Percentiles rank a stretch among this genome's conserved stretches.
phyloP scores from a whole-genome alignment of 2,797 vertebrate genomes.

The Vultur gryphus region DNA sequence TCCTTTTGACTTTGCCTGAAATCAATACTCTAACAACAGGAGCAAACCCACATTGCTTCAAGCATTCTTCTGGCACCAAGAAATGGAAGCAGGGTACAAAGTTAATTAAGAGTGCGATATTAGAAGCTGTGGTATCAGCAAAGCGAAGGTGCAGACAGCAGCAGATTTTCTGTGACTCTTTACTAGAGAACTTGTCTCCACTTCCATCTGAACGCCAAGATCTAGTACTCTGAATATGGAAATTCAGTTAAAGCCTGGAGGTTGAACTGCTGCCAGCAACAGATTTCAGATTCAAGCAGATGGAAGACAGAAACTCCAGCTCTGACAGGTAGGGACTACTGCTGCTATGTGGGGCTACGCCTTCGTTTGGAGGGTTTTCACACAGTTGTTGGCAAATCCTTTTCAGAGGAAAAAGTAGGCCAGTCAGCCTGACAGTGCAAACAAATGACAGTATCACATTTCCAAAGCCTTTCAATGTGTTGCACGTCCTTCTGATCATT shows the following conservation, averaged over 20 bases:
- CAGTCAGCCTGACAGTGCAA: background rate
- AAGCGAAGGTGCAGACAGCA: background rate
- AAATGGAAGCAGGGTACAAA: background rate
- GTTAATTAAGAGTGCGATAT: background rate
- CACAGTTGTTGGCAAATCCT: background rate
- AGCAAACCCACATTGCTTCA: background rate
- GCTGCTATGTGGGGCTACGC: background rate
- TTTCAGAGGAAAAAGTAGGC: background rate
- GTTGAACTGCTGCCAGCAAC: background rate
- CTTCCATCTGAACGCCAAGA: background rate
- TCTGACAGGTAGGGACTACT: background rate
- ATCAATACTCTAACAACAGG: background rate
- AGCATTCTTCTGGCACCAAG: background rate
- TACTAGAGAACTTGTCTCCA: background rate
- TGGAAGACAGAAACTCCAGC: background rate
- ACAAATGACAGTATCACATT: background rate
- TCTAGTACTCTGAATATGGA: background rate
- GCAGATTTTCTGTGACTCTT: slow-evolving; percentile 13
- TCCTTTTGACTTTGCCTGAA: background rate
- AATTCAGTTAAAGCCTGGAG: background rate
- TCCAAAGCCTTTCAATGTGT: background rate
- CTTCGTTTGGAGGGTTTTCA: background rate
- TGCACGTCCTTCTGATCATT: background rate
- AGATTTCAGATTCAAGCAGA: background rate
- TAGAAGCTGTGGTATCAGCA: slow-evolving; percentile 3